Evolutionary conservation across 1,140 invertebrate genomes (phyloP).

Genomic region (Drosophila melanica): DNA sequence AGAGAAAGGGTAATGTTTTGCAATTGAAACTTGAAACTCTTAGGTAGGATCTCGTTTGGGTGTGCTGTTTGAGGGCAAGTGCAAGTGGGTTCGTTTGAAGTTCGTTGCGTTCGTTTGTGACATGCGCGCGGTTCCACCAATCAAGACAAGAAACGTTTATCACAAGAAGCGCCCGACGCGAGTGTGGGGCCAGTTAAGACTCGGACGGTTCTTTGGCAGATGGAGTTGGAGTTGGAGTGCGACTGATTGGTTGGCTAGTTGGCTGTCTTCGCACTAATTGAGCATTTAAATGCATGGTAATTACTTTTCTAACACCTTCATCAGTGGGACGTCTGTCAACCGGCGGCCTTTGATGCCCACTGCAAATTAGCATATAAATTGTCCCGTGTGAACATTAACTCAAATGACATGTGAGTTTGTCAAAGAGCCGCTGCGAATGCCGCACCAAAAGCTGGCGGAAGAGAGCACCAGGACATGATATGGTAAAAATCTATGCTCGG

Average conservation of each 20-base stretch:
- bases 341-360: conserved; percentile 74
- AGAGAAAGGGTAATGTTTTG: too few relatives aligned
- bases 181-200: neutral
- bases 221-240: conserved; percentile 24
- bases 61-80: neutral
- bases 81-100: conserved; percentile 28
- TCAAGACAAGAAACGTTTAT: conserved; percentile 44
- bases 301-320: conserved; percentile 81
- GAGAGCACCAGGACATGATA: conserved; percentile 69
- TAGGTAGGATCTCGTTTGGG: neutral
- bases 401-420: conserved; percentile 82
- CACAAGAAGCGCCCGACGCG: conserved; percentile 23
- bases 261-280: conserved; percentile 75
- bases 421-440: conserved; percentile 60
- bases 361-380: conserved; percentile 82
- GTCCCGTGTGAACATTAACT: conserved; percentile 82
- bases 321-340: conserved; percentile 66
- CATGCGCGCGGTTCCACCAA: conserved; percentile 73
- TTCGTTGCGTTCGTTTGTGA: conserved; percentile 74
- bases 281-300: conserved; percentile 82
- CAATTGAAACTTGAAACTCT: too few relatives aligned
- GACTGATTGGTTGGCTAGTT: conserved; percentile 2
- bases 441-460: conserved; percentile 64
- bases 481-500: conserved; percentile 51
- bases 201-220: neutral